Evolutionary conservation across 2,797 vertebrate species (phyloP).

Genomic region (Leptoclinus maculatus): DNA sequence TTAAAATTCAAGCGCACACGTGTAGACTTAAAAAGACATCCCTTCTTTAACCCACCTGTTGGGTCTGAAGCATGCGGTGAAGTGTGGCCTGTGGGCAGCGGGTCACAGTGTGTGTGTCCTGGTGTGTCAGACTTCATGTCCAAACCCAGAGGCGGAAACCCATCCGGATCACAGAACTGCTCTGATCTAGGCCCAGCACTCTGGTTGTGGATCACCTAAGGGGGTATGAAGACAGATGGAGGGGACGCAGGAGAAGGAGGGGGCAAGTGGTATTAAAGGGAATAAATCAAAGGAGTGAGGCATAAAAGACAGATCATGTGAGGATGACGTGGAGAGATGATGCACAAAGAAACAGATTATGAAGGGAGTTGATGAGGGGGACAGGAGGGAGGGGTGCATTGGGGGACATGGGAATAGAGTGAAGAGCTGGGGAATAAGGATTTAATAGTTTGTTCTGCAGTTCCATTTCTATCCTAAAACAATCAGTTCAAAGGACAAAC

Average conservation of each 20-base stretch:
- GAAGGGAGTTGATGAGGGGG: neutral
- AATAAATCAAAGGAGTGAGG: conserved; percentile 20
- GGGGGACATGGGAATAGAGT: conserved; percentile 17
- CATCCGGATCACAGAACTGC: conserved; percentile 62
- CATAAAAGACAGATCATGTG: conserved; percentile 24
- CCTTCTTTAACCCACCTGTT: conserved; percentile 61
- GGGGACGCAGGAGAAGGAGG: conserved; percentile 15
- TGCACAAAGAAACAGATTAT: conserved; percentile 32
- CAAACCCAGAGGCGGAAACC: conserved; percentile 68
- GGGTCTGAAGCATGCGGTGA: conserved; percentile 19
- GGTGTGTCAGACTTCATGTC: conserved; percentile 40
- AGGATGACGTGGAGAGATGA: conserved; percentile 19
- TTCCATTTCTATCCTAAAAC: conserved; percentile 40
- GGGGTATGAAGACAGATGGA: conserved; percentile 52
- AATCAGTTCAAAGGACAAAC: conserved; percentile 54
- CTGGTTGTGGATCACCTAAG: conserved; percentile 67
- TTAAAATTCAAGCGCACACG: conserved; percentile 24
- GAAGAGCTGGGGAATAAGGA: conserved; percentile 10
- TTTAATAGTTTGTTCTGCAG: conserved; percentile 37
- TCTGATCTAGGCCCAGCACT: conserved; percentile 55
- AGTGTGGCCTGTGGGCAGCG: conserved; percentile 24
- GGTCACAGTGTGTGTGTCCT: conserved; percentile 50
- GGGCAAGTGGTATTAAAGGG: conserved; percentile 8
- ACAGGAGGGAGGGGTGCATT: neutral
- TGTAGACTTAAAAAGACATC: conserved; percentile 18